These are phyloP conservation scores for Andrena trimmerana DNA, from an alignment of 2,888 invertebrate genomes.

Conservation along the genomic window DNA sequence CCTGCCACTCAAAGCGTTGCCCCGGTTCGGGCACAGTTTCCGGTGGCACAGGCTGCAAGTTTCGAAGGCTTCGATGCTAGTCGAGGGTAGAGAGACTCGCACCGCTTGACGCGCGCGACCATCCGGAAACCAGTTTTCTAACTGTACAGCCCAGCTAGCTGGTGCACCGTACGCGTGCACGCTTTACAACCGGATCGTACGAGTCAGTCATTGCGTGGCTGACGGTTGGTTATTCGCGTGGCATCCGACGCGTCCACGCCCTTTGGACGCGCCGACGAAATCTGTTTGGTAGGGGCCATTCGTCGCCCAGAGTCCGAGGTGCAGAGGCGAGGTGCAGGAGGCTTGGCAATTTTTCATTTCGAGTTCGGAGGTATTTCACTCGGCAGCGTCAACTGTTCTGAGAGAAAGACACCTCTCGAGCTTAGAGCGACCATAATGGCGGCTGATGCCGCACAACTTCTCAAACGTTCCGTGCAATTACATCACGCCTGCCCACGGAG, in stretches of 20 bases:
- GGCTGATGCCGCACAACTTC: too few relatives aligned
- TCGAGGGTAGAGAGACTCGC: constrained; percentile 20
- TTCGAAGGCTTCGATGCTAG: constrained; percentile 52
- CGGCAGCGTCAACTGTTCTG: background rate
- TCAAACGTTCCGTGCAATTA: too few relatives aligned
- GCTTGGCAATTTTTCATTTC: too few relatives aligned
- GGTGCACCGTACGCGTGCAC: background rate
- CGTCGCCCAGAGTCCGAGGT: background rate
- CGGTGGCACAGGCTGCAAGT: constrained; percentile 15
- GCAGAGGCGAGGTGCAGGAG: too few relatives aligned
- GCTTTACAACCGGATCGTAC: constrained; percentile 16
- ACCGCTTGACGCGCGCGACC: constrained; percentile 58
- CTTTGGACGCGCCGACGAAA: background rate
- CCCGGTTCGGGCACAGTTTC: background rate
- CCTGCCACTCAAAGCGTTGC: background rate
- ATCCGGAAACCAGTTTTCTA: constrained; percentile 81
- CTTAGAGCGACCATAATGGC: too few relatives aligned
- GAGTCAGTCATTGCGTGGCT: constrained; percentile 23
- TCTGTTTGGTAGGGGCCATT: too few relatives aligned
- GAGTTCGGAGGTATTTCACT: too few relatives aligned
- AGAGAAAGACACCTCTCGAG: background rate
- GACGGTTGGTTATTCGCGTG: background rate
- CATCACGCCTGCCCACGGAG: too few relatives aligned
- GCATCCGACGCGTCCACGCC: background rate
- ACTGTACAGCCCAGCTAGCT: constrained; percentile 76